Percentiles rank a stretch among this genome's conserved stretches.
Conservation (phyloP, 2,113 vertebrate genomes). For the Xyliphius kryptos region DNA sequence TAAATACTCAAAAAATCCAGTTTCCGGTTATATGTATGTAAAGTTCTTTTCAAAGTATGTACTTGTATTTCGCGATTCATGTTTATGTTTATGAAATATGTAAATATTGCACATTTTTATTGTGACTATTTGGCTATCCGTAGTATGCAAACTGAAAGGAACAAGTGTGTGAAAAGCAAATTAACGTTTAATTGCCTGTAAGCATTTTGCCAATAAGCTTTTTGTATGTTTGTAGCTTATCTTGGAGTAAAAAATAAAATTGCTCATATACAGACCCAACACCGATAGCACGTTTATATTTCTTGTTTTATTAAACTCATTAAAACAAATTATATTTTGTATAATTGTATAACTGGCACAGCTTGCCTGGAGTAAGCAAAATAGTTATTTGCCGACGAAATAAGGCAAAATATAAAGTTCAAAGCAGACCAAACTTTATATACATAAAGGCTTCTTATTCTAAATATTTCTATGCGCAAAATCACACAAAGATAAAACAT, state of each 20-base stretch:
- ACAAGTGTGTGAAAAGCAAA: slow-evolving; percentile 57
- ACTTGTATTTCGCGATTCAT: slow-evolving; percentile 66
- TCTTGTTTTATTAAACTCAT: no score
- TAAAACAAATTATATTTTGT: no score
- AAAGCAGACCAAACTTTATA: no score
- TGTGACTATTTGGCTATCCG: slow-evolving; percentile 75
- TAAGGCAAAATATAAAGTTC: no score
- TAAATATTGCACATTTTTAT: slow-evolving; percentile 83
- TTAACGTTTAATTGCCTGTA: slow-evolving; percentile 74
- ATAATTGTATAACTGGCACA: no score
- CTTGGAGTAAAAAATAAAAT: slow-evolving; percentile 82
- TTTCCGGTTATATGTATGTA: slow-evolving; percentile 63
- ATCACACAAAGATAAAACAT: no score
- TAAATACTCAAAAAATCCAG: slow-evolving; percentile 41
- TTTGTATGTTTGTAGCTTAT: slow-evolving; percentile 95
- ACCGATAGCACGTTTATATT: slow-evolving; percentile 1
- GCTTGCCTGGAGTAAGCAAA: no score
- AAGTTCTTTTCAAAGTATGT: slow-evolving; percentile 65
- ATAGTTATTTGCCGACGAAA: no score
- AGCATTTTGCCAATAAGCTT: slow-evolving; percentile 78
- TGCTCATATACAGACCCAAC: slow-evolving; percentile 63
- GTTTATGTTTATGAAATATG: slow-evolving; percentile 67
- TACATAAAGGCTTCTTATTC: no score
- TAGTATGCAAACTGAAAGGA: slow-evolving; percentile 73
- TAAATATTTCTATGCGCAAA: no score